A percentile compares a stretch with the other conserved stretches of the same genome.
Evolutionary conservation across 2,888 invertebrate genomes (phyloP).

Genomic region (Epinotia nisella): DNA sequence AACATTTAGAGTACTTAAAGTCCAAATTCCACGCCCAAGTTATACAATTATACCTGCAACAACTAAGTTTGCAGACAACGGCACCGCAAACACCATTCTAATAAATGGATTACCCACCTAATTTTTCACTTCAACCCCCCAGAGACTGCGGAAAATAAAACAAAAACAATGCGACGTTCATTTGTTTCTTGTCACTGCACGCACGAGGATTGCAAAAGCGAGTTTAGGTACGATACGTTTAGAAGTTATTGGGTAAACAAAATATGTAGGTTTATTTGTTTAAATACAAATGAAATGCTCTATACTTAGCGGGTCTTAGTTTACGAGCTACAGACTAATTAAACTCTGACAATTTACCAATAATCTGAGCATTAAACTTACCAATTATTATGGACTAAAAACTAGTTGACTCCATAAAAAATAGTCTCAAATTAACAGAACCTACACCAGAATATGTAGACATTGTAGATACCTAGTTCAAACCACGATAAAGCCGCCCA

Average conservation of each 20-base stretch:
- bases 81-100: conserved; percentile 36
- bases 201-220: conserved; percentile 35
- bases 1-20: conserved; percentile 18
- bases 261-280: neutral
- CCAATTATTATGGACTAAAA: too few species aligned
- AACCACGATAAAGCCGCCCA: too few species aligned
- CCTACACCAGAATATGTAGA: too few species aligned
- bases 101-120: conserved; percentile 44
- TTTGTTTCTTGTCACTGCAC: conserved; percentile 67
- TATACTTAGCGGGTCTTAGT: too few species aligned
- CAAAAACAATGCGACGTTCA: conserved; percentile 54
- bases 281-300: too few species aligned
- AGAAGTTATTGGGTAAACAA: neutral
- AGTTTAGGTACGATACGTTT: neutral
- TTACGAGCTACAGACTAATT: too few species aligned
- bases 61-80: conserved; percentile 25
- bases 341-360: too few species aligned
- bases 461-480: too few species aligned
- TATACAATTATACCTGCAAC: conserved; percentile 35
- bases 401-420: too few species aligned
- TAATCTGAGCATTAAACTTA: too few species aligned
- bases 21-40: conserved; percentile 20
- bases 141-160: conserved; percentile 43
- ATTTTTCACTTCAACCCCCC: conserved; percentile 44
- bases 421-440: too few species aligned